Percentiles rank a stretch among this genome's conserved stretches.
Conservation (phyloP, 2,797 vertebrate species). For the Leptatherina wallacei region DNA sequence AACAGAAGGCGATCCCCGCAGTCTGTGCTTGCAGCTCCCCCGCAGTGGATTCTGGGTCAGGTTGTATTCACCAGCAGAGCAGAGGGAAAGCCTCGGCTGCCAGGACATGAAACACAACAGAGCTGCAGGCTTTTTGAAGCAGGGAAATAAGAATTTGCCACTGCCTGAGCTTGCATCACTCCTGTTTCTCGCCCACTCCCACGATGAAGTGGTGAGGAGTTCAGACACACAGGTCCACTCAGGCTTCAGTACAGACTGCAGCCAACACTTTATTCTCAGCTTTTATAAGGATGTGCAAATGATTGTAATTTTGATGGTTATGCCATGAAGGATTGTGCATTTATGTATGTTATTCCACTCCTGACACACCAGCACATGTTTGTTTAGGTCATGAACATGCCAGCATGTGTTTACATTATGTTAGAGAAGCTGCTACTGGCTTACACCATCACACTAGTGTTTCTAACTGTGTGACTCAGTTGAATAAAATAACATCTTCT, state of each 20-base stretch:
- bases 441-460: constrained; percentile 17
- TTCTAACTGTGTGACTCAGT: constrained; percentile 56
- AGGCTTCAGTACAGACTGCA: constrained; percentile 43
- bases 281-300: constrained; percentile 19
- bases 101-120: constrained; percentile 48
- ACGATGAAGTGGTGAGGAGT: constrained; percentile 56
- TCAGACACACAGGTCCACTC: constrained; percentile 52
- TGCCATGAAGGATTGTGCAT: constrained; percentile 1
- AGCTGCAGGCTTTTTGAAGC: constrained; percentile 59
- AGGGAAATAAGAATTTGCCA: constrained; percentile 64
- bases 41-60: constrained; percentile 67
- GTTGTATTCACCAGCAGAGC: constrained; percentile 47
- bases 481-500: constrained; percentile 53
- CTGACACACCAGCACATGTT: constrained; percentile 25
- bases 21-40: constrained; percentile 57
- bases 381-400: constrained; percentile 22
- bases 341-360: constrained; percentile 20
- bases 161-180: constrained; percentile 55
- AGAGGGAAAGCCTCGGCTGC: constrained; percentile 59
- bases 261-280: constrained; percentile 60
- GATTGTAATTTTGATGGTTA: constrained; percentile 15
- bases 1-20: constrained; percentile 62
- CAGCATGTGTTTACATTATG: constrained; percentile 5
- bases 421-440: constrained; percentile 7
- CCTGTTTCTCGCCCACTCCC: constrained; percentile 61